Conservation (phyloP, 1,140 invertebrate species). For the Oncopodura yosiiana region DNA sequence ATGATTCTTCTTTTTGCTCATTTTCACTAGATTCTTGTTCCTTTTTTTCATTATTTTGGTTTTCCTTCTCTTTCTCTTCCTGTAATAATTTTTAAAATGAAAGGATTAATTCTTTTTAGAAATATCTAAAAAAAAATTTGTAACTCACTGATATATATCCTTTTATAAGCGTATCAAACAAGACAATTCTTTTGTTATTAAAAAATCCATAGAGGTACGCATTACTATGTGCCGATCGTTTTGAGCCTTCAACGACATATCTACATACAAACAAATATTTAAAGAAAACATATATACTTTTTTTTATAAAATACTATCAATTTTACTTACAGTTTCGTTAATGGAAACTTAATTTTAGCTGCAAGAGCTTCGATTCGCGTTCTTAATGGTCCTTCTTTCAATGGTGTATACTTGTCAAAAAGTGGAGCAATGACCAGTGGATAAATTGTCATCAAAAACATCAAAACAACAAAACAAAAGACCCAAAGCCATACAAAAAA, state of each 20-base stretch:
- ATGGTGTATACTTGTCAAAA: slow-evolving; percentile 95
- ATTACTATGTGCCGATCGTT: slow-evolving; percentile 91
- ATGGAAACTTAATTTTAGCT: slow-evolving; percentile 74
- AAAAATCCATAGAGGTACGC: slow-evolving; percentile 98
- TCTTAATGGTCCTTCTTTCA: slow-evolving; percentile 81
- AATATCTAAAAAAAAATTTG: too few species aligned
- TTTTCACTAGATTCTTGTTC: slow-evolving; percentile 41
- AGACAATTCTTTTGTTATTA: slow-evolving; percentile 95
- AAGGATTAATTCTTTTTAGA: background rate
- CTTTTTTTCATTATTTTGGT: slow-evolving; percentile 37
- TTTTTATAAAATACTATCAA: background rate
- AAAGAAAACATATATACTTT: slow-evolving; percentile 42
- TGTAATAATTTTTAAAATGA: slow-evolving; percentile 23
- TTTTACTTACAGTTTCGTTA: slow-evolving; percentile 70
- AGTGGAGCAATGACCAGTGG: slow-evolving; percentile 94
- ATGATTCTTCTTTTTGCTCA: slow-evolving; percentile 47
- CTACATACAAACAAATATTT: too few species aligned
- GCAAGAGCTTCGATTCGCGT: slow-evolving; percentile 82
- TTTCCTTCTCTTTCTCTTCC: slow-evolving; percentile 39
- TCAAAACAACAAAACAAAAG: slow-evolving; percentile 65
- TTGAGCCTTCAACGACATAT: slow-evolving; percentile 95
- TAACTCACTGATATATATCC: slow-evolving; percentile 46
- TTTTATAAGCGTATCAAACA: slow-evolving; percentile 90
- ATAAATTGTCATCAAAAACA: slow-evolving; percentile 82
- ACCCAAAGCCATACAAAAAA: slow-evolving; percentile 95